These are phyloP conservation scores for Hipparchia sbordonii DNA, from an alignment of 2,888 invertebrate genomes.

Conservation along the genomic window DNA sequence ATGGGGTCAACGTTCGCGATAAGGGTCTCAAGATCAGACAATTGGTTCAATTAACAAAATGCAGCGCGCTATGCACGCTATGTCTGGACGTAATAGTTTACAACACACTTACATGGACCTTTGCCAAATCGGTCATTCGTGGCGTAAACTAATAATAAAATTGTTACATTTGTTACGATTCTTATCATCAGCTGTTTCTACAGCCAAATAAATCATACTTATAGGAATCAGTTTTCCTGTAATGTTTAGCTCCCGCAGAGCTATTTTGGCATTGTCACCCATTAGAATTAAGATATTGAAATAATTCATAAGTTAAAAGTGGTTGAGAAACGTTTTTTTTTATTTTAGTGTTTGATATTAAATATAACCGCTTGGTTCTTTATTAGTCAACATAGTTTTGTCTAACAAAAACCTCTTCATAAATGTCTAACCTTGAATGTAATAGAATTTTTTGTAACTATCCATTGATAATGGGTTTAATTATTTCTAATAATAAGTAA, in stretches of 20 bases:
- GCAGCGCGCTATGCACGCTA: slow-evolving; percentile 7
- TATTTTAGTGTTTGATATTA: no score
- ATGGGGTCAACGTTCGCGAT: slow-evolving; percentile 59
- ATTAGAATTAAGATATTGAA: background rate
- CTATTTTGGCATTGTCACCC: background rate
- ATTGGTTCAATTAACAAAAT: slow-evolving; percentile 60
- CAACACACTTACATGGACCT: slow-evolving; percentile 57
- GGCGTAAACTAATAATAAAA: slow-evolving; percentile 43
- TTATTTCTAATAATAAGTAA: background rate
- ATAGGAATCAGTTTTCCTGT: background rate
- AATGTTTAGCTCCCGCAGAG: background rate
- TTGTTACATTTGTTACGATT: slow-evolving; percentile 2
- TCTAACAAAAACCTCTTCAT: background rate
- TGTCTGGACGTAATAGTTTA: slow-evolving; percentile 1
- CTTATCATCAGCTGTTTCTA: slow-evolving; percentile 13
- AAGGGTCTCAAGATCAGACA: slow-evolving; percentile 51
- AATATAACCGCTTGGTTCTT: no score
- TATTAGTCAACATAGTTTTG: background rate
- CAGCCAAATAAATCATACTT: no score
- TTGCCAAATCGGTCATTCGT: slow-evolving; percentile 72
- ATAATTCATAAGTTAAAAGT: background rate
- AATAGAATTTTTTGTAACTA: slow-evolving; percentile 5
- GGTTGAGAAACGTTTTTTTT: background rate
- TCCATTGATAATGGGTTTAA: background rate
- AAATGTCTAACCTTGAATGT: slow-evolving; percentile 1